Conservation (phyloP, 2,888 invertebrate species). For the Crematogaster levior region DNA sequence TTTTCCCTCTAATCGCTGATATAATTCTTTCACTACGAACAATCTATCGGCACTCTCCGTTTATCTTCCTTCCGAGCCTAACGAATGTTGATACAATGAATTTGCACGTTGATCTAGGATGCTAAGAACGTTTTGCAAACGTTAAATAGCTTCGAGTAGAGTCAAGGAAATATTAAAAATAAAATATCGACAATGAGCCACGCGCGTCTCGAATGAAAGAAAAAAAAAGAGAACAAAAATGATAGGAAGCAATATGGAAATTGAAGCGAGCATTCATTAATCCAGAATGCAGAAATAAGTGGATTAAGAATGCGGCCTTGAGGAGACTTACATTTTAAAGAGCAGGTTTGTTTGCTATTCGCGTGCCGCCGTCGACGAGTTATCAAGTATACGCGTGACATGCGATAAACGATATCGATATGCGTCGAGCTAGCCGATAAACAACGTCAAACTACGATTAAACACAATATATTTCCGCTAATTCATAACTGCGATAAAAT, state of each 20-base stretch:
- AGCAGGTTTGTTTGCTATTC: background rate
- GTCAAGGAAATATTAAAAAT: no score
- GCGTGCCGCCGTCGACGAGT: background rate
- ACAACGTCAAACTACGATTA: background rate
- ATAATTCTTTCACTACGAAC: background rate
- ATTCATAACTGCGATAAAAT: no score
- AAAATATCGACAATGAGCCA: constrained; percentile 1
- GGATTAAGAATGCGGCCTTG: constrained; percentile 22
- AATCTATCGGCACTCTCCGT: background rate
- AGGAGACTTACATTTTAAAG: background rate
- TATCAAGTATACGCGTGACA: constrained; percentile 14
- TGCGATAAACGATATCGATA: constrained; percentile 14
- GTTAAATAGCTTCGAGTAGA: background rate
- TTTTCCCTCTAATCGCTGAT: background rate
- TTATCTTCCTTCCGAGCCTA: background rate
- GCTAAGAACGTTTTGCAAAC: background rate
- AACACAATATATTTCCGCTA: background rate
- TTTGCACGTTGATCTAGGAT: background rate
- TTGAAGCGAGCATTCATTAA: constrained; percentile 9
- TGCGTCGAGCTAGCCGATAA: background rate
- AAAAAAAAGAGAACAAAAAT: background rate
- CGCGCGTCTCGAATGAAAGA: background rate
- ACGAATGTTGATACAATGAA: background rate
- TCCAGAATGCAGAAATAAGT: background rate
- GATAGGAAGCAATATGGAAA: background rate